Evolutionary conservation across 2,797 vertebrate genomes (phyloP).

Genomic region (Nannoperca australis): DNA sequence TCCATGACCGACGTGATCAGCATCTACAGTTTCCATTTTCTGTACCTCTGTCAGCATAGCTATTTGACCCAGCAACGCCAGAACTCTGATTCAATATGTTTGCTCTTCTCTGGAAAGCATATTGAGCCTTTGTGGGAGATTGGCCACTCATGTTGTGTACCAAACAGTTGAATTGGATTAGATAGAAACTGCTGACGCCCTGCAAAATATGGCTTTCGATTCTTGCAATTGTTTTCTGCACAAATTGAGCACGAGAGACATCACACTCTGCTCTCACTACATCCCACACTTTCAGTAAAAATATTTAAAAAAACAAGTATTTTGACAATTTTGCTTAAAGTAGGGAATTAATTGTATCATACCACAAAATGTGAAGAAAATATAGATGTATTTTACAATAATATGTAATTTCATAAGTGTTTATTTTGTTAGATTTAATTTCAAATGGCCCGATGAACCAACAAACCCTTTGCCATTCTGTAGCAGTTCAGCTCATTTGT

Average conservation of each 20-base stretch:
- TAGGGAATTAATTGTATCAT: background rate
- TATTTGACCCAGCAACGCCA: constrained; percentile 18
- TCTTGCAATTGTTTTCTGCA: constrained; percentile 6
- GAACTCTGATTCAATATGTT: constrained; percentile 19
- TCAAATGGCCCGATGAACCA: background rate
- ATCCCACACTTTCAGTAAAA: background rate
- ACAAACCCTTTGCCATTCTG: background rate
- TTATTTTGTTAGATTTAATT: background rate
- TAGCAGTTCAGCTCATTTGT: background rate
- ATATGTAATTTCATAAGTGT: background rate
- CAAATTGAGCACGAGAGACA: background rate
- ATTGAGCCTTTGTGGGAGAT: background rate
- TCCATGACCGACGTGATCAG: constrained; percentile 17
- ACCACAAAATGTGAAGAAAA: background rate
- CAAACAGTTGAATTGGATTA: constrained; percentile 20
- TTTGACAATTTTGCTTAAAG: background rate
- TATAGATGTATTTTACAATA: background rate
- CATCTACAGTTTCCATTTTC: constrained; percentile 8
- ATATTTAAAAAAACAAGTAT: background rate
- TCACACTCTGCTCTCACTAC: background rate
- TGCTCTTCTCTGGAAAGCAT: constrained; percentile 22
- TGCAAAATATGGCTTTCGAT: background rate
- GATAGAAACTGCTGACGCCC: constrained; percentile 8
- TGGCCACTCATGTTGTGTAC: background rate
- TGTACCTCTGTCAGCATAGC: constrained; percentile 13